A percentile compares a stretch with the other conserved stretches of the same genome.
These are phyloP conservation scores for Meliscaeva auricollis DNA, from an alignment of 2,888 invertebrate genomes.

Conservation along the genomic window DNA sequence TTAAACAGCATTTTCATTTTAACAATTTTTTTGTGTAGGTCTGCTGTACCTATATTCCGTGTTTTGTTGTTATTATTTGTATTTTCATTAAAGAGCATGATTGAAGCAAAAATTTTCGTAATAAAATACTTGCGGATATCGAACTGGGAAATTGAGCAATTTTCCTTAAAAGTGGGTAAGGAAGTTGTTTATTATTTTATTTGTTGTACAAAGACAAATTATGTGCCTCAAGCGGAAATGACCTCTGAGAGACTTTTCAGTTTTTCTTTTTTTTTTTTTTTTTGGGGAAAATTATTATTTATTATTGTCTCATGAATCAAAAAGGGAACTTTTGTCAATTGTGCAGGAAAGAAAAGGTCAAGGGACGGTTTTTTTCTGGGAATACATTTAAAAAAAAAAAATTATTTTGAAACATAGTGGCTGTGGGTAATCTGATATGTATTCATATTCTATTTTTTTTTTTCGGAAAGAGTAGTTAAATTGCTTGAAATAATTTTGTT, in stretches of 20 bases:
- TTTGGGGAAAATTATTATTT: neutral
- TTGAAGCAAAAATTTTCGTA: slow-evolving; percentile 47
- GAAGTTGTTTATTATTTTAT: slow-evolving; percentile 41
- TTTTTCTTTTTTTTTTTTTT: neutral
- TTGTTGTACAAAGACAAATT: slow-evolving; percentile 27
- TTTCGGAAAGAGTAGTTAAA: too few relatives aligned
- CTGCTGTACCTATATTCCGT: neutral
- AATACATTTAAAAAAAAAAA: neutral
- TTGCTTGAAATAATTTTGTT: too few relatives aligned
- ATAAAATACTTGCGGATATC: slow-evolving; percentile 64
- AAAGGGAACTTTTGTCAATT: too few relatives aligned
- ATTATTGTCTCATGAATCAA: slow-evolving; percentile 12
- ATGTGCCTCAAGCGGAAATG: slow-evolving; percentile 6
- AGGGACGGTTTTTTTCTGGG: too few relatives aligned
- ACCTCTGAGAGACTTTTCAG: slow-evolving; percentile 19
- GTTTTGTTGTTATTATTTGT: neutral
- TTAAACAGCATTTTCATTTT: slow-evolving; percentile 47
- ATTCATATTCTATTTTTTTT: too few relatives aligned
- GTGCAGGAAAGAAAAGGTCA: too few relatives aligned
- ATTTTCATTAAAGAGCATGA: slow-evolving; percentile 39
- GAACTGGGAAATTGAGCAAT: slow-evolving; percentile 66
- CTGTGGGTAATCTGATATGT: too few relatives aligned
- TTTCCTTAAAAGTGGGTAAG: slow-evolving; percentile 52
- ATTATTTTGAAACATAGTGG: too few relatives aligned
- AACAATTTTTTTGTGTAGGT: neutral